Conservation (phyloP, 2,888 invertebrate genomes). For the Seira sanloemensis region DNA sequence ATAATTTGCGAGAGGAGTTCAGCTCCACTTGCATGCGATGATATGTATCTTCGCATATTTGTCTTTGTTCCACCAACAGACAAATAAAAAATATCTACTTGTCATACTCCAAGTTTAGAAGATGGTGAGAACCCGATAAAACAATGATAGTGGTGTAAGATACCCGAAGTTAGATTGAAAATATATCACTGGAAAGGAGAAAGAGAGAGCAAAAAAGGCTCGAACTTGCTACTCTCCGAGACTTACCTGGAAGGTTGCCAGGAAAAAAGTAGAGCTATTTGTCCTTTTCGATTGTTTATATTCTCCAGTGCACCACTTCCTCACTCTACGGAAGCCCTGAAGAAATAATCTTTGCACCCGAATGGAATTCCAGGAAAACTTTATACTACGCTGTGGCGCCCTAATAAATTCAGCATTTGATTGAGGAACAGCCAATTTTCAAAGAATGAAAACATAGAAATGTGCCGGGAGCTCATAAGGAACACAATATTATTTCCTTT, state of each 20-base stretch:
- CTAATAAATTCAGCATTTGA: no score
- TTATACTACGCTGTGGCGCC: neutral
- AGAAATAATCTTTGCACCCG: neutral
- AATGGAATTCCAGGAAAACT: neutral
- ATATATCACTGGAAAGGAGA: constrained; percentile 30
- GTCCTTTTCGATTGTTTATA: neutral
- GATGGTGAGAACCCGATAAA: neutral
- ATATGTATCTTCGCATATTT: neutral
- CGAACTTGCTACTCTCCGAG: neutral
- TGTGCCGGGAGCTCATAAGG: no score
- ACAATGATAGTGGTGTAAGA: constrained; percentile 1
- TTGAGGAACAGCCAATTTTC: neutral
- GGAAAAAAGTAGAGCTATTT: neutral
- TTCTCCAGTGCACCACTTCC: neutral
- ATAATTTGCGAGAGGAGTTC: neutral
- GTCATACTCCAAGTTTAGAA: neutral
- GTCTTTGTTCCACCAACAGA: constrained; percentile 1
- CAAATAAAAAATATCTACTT: neutral
- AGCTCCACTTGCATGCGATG: neutral
- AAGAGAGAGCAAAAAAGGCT: neutral
- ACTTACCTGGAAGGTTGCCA: constrained; percentile 40
- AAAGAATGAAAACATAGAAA: neutral
- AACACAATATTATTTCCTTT: constrained; percentile 6
- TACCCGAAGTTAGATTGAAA: constrained; percentile 39
- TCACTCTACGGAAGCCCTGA: neutral